Percentiles rank a stretch among this genome's conserved stretches.
Evolutionary conservation across 1,140 invertebrate species (phyloP).

Genomic region (Heliconius hewitsoni): DNA sequence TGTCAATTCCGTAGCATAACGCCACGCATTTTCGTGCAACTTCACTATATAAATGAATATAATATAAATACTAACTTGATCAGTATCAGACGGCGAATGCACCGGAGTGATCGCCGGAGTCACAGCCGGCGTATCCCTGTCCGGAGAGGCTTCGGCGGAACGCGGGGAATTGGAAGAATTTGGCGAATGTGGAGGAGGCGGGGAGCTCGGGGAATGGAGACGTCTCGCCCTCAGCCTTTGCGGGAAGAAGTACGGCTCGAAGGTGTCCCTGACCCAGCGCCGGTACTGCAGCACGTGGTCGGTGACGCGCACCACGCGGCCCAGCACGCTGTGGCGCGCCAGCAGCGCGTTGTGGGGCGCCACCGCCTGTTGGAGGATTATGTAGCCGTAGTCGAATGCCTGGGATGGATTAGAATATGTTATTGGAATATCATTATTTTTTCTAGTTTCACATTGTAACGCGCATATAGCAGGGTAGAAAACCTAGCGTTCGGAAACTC

Average conservation of each 20-base stretch:
- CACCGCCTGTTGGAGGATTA: slow-evolving; percentile 91
- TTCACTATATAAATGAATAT: too few species aligned
- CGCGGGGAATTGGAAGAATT: slow-evolving; percentile 1
- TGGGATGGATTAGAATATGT: slow-evolving; percentile 31
- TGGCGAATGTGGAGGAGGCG: neutral
- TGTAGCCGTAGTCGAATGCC: slow-evolving; percentile 97
- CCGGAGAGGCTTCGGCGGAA: slow-evolving; percentile 18
- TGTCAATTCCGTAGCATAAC: too few species aligned
- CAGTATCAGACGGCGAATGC: slow-evolving; percentile 46
- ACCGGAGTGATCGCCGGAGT: slow-evolving; percentile 27
- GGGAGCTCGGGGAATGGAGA: slow-evolving; percentile 29
- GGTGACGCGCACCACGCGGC: slow-evolving; percentile 94
- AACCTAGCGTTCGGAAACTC: too few species aligned
- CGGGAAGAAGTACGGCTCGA: slow-evolving; percentile 77
- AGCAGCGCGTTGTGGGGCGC: slow-evolving; percentile 84
- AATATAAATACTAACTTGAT: slow-evolving; percentile 25
- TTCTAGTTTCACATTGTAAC: too few species aligned
- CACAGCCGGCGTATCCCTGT: slow-evolving; percentile 8
- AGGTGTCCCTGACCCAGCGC: slow-evolving; percentile 87
- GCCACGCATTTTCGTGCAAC: too few species aligned
- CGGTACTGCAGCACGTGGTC: slow-evolving; percentile 97
- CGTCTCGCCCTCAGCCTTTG: slow-evolving; percentile 39
- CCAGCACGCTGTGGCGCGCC: slow-evolving; percentile 89
- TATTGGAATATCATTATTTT: too few species aligned
- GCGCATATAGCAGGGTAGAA: too few species aligned